These are phyloP conservation scores for Pangasius macronema DNA, from an alignment of 2,797 vertebrate species.

Conservation along the genomic window DNA sequence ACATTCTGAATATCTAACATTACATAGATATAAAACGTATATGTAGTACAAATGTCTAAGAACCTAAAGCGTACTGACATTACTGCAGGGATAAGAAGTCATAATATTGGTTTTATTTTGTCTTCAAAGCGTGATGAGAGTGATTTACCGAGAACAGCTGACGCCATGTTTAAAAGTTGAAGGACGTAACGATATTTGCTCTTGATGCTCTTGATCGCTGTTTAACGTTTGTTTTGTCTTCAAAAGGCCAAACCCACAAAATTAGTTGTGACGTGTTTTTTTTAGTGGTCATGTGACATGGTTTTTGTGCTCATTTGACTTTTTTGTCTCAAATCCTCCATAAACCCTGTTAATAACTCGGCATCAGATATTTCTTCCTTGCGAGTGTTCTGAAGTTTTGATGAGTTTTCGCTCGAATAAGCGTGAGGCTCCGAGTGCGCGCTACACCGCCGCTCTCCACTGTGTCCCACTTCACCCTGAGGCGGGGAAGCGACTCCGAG, in stretches of 20 bases:
- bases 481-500: constrained; percentile 20
- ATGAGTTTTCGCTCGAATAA: neutral
- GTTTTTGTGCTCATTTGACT: neutral
- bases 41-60: neutral
- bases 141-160: neutral
- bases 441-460: neutral
- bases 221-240: neutral
- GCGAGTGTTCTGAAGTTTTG: neutral
- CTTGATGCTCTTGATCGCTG: neutral
- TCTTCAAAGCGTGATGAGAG: neutral
- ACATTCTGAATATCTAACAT: neutral
- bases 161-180: too few relatives aligned
- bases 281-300: neutral
- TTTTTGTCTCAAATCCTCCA: neutral
- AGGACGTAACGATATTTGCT: neutral
- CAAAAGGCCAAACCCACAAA: neutral
- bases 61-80: neutral
- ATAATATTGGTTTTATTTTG: neutral
- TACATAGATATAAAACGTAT: too few relatives aligned
- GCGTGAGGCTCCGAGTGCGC: neutral
- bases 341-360: neutral
- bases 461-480: neutral
- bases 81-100: neutral
- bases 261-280: neutral
- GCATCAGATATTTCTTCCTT: neutral